Conservation (phyloP, 2,113 vertebrate genomes). For the Neopipo cinnamomea region DNA sequence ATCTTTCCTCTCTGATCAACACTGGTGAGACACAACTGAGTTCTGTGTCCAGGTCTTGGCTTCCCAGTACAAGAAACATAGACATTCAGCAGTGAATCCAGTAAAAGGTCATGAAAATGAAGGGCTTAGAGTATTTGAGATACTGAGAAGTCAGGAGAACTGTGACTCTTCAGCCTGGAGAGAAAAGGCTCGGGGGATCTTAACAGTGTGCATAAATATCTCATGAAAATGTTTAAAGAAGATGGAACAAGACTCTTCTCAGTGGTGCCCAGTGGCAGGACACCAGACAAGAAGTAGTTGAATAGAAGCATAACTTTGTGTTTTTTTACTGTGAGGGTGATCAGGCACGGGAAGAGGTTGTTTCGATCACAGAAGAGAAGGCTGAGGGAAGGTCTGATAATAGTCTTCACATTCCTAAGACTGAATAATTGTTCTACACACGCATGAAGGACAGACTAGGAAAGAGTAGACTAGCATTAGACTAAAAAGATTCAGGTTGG, state of each 20-base stretch:
- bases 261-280: neutral
- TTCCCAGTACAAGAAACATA: neutral
- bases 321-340: neutral
- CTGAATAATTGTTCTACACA: neutral
- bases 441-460: rapidly evolving
- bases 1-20: neutral
- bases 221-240: neutral
- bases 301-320: neutral
- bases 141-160: neutral
- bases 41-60: neutral
- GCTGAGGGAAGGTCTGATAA: neutral
- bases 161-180: neutral
- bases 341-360: neutral
- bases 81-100: neutral
- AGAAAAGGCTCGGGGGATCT: neutral
- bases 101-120: neutral
- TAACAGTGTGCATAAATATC: neutral
- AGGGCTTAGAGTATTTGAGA: neutral
- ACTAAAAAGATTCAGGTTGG: neutral
- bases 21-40: neutral
- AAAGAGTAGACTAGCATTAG: neutral
- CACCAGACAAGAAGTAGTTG: neutral
- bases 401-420: neutral
- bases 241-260: neutral
- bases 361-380: neutral